These are phyloP conservation scores for Maniola jurtina DNA, from an alignment of 1,140 invertebrate genomes.

Conservation along the genomic window DNA sequence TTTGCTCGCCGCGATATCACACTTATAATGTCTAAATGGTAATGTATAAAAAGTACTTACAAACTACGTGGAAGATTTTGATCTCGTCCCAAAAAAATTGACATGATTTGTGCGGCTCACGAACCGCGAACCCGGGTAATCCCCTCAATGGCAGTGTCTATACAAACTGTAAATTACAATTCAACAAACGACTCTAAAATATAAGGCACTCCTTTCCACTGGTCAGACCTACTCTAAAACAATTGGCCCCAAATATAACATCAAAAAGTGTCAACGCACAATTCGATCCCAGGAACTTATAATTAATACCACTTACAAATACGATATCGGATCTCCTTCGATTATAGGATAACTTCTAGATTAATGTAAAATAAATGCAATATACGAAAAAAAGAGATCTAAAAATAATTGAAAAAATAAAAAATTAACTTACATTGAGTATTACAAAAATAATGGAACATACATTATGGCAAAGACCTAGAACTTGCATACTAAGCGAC, in stretches of 20 bases:
- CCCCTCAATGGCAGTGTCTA: conserved; percentile 54
- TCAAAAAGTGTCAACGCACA: conserved; percentile 37
- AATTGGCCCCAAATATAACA: conserved; percentile 61
- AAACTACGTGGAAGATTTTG: conserved; percentile 68
- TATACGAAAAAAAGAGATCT: conserved; percentile 78
- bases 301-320: conserved; percentile 43
- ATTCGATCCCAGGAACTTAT: conserved; percentile 57
- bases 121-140: conserved; percentile 34
- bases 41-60: conserved; percentile 73
- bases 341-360: conserved; percentile 36
- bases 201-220: conserved; percentile 63
- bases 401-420: conserved; percentile 74
- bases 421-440: conserved; percentile 76
- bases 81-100: conserved; percentile 49
- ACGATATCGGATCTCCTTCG: conserved; percentile 37
- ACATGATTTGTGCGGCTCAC: conserved; percentile 46
- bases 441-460: conserved; percentile 79
- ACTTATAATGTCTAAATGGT: conserved; percentile 72
- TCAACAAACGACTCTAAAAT: conserved; percentile 46
- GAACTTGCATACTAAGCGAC: conserved; percentile 73
- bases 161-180: conserved; percentile 30
- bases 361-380: conserved; percentile 76
- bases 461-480: conserved; percentile 80
- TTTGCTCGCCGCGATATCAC: conserved; percentile 42
- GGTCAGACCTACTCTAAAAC: conserved; percentile 41